Base-by-base conservation (phyloP, 2,888 invertebrate genomes). In the Zonitis immaculata region DNA sequence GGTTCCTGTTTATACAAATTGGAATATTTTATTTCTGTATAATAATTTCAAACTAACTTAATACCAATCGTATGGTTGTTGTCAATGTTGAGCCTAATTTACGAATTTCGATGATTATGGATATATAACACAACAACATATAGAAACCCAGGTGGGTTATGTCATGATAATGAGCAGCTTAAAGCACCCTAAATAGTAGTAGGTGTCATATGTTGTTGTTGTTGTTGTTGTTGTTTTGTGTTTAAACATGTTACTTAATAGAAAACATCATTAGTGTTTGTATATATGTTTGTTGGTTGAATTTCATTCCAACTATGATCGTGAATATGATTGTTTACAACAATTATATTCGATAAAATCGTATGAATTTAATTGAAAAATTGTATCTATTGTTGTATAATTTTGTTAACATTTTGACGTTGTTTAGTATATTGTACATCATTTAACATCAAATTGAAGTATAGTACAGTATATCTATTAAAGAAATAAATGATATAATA, bases 151-250 rank as follows among this genome's bases (percentile, higher is more conserved):
- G 72, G 72, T 72, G 72, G 67, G 61, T 67, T 66, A 60, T 66
- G 62, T 72, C 67, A 51, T 54, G 48, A 62, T 72, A 72, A 72
- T 69, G 69, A 72, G 71, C 59, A 61, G 62, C 62, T 66, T 68
- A 67, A 64, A 56, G 16, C 45, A 44, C 44, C 52, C 52, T 44
- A 50, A 47, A n/a, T n/a, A n/a, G n/a, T 47, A 32, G 39, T 35
- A 35, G 46, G 49, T 52, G 48, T 51, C 51, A 55, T 55, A 51
- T 55, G 51, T 32, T 30, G 30, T n/a, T n/a, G n/a, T n/a, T n/a
- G n/a, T n/a, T n/a, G n/a, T n/a, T n/a, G n/a, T n/a, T n/a, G n/a
- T n/a, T n/a, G n/a, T n/a, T n/a, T n/a, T 32, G 32, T 32, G 32
- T 32, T 32, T 3, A 18, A 35, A 18, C 9, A 35, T 18, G 18